phyloP scores from a whole-genome alignment of 2,113 vertebrate genomes.

The Willisornis vidua region DNA sequence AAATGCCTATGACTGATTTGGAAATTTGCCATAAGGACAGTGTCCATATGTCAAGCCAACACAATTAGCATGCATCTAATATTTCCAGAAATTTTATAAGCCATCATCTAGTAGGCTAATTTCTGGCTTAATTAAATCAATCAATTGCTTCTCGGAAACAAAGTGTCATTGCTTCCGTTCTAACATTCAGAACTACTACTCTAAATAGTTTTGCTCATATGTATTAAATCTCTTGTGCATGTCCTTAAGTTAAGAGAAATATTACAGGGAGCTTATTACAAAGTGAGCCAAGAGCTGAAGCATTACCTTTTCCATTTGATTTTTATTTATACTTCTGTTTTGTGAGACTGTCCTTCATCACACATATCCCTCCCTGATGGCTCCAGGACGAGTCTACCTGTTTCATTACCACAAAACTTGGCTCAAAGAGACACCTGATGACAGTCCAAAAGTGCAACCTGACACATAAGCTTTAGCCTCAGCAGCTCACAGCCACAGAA shows the following conservation, averaged over 20 bases:
- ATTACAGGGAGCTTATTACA: background rate
- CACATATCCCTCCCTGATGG: fast-evolving
- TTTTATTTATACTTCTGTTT: background rate
- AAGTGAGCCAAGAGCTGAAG: background rate
- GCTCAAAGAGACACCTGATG: background rate
- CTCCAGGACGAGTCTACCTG: background rate
- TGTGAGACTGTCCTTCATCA: background rate
- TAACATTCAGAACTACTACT: constrained; percentile 7
- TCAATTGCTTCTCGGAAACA: constrained; percentile 32
- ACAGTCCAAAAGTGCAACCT: background rate
- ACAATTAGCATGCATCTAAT: background rate
- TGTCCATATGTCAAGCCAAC: background rate
- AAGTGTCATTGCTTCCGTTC: constrained; percentile 16
- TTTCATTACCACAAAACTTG: background rate
- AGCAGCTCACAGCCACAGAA: background rate
- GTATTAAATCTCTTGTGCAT: constrained; percentile 15
- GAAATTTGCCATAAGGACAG: background rate
- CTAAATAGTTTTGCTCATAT: background rate
- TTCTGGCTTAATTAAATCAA: constrained; percentile 41
- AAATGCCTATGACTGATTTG: background rate
- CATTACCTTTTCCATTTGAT: background rate
- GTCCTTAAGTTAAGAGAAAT: constrained; percentile 9
- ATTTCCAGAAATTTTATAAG: background rate
- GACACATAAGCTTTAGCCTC: background rate
- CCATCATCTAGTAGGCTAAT: background rate